Evolutionary conservation across 2,888 invertebrate species (phyloP), one percentile per base, ranked within the genome.

Genomic region (Colletes collaris): DNA sequence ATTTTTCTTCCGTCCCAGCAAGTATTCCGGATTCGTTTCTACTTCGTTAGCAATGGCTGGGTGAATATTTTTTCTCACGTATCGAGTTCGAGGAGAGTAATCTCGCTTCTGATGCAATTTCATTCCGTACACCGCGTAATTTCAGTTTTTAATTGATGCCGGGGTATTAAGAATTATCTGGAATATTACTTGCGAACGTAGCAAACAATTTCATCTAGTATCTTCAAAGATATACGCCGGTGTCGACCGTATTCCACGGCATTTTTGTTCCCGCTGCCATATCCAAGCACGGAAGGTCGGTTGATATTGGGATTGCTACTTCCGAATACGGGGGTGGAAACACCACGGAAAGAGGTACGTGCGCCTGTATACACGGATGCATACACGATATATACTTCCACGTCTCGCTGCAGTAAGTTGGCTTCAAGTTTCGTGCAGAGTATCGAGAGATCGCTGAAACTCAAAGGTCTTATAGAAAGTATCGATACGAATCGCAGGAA

Each of bases 271-370:
- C 72, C 56, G 64, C 49, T 56, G 56, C 40, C 65, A 13, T 67
- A 46, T 53, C 58, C 40, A 7, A 19, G 52, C 62, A 53, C 27
- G 69, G 71, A 69, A 76, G 76, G 50, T 63, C 65, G 77, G 66
- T 62, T 71, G 85, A 76, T 82, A 75, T 75, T 44, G 72, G 82
- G 73, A 78, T 85, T 76, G 81, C 82, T 73, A 66, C 70, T 85
- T 76, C 68, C 81, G 71, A 83, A 85, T 80, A 70, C 62, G 66
- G 27, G 64, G 75, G 62, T 71, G 65, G 66, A 80, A 82, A 82
- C 69, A 72, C 69, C 56, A 69, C 72, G 68, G 40, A 68, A 65
- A 65, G 66, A 63, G 49, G 35, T 11, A 35, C 5, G 63, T 40
- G 67, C 16, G 44, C 49, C 63, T 56, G 72, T 60, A 74, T 19